phyloP scores from a whole-genome alignment of 2,797 vertebrate species.

The Takifugu ocellatus region DNA sequence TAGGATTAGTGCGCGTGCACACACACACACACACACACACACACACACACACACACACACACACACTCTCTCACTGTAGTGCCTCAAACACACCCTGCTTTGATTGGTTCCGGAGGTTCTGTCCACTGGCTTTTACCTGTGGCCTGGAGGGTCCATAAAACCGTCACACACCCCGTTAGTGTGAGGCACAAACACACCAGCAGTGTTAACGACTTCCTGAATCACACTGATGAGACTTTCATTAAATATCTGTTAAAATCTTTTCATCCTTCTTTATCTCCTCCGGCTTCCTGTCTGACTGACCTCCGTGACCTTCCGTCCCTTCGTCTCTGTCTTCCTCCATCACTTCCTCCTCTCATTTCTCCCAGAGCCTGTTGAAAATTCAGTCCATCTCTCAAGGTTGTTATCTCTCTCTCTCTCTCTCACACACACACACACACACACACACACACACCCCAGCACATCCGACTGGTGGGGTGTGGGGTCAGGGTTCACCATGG shows the following conservation, averaged over 20 bases:
- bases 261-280: neutral
- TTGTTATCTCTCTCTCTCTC: slow-evolving; percentile 86
- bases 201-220: too few species aligned
- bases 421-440: slow-evolving; percentile 65
- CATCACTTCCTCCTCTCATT: neutral
- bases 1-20: too few species aligned
- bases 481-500: slow-evolving; percentile 88
- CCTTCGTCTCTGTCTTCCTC: neutral
- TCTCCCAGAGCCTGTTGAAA: slow-evolving; percentile 79
- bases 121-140: slow-evolving; percentile 23
- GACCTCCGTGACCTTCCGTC: neutral
- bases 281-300: neutral
- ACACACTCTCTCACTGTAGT: neutral
- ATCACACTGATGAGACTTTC: too few species aligned
- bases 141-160: neutral
- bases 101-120: slow-evolving; percentile 41
- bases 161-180: slow-evolving; percentile 11
- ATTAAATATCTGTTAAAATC: neutral
- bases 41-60: slow-evolving; percentile 14
- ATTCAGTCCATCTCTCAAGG: slow-evolving; percentile 95
- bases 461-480: slow-evolving; percentile 36
- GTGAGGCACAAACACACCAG: too few species aligned
- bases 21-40: slow-evolving; percentile 10
- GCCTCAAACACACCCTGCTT: slow-evolving; percentile 38
- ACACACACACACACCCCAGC: neutral